Conservation (phyloP, 2,797 vertebrate species). For the Falco biarmicus region DNA sequence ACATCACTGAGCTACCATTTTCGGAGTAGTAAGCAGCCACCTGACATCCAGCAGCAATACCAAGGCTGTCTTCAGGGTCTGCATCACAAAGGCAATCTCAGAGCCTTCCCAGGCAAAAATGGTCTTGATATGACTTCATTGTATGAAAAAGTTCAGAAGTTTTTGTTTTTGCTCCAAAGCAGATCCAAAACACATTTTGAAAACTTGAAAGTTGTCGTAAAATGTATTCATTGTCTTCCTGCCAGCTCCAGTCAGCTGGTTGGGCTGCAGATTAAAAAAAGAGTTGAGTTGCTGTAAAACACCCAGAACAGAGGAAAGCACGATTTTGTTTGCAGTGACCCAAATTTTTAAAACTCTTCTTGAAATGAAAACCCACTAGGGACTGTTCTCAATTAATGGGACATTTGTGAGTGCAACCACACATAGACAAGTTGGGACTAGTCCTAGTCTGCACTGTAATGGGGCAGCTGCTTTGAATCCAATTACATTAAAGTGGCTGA, state of each 20-base stretch:
- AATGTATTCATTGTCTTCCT: constrained; percentile 29
- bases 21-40: neutral
- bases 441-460: neutral
- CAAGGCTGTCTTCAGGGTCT: neutral
- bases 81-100: neutral
- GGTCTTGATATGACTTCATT: constrained; percentile 26
- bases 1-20: neutral
- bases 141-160: constrained; percentile 18
- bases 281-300: constrained; percentile 2
- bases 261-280: constrained; percentile 40
- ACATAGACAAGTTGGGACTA: neutral
- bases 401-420: constrained; percentile 29
- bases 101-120: neutral
- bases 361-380: constrained; percentile 28
- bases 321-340: constrained; percentile 34
- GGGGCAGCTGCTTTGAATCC: constrained; percentile 47
- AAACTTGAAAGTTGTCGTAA: neutral
- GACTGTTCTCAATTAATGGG: constrained; percentile 48
- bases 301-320: constrained; percentile 36
- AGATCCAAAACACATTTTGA: constrained; percentile 63
- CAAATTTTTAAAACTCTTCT: constrained; percentile 55
- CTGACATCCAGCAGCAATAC: neutral
- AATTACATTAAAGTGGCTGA: neutral
- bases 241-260: constrained; percentile 62
- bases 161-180: constrained; percentile 52